Conservation (phyloP, 1,140 invertebrate genomes). For the Brachionus asplanchnoidis region DNA sequence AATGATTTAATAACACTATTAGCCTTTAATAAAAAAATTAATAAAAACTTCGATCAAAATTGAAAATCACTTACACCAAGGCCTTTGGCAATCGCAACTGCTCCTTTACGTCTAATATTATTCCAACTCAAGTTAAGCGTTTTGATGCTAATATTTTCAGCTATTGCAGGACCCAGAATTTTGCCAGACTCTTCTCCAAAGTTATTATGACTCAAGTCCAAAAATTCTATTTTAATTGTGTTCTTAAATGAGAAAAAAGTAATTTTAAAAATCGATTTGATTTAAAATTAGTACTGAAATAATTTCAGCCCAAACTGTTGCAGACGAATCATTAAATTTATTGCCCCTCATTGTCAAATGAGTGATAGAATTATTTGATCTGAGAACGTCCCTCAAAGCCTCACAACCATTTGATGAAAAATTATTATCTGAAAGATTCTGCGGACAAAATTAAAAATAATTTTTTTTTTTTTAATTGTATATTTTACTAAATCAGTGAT, state of each 20-base stretch:
- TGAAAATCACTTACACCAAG: slow-evolving; percentile 48
- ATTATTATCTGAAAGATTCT: slow-evolving; percentile 40
- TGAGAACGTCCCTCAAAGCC: not conserved
- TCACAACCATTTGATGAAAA: slow-evolving; percentile 17
- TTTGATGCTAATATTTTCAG: slow-evolving; percentile 53
- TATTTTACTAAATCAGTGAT: slow-evolving; percentile 48
- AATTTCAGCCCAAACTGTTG: slow-evolving; percentile 29
- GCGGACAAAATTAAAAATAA: not conserved
- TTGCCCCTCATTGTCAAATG: slow-evolving; percentile 18
- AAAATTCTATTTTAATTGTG: slow-evolving; percentile 35
- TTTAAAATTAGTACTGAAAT: not conserved
- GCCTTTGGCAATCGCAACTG: slow-evolving; percentile 52
- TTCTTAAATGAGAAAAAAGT: not conserved
- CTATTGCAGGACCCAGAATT: slow-evolving; percentile 47
- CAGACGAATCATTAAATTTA: slow-evolving; percentile 15
- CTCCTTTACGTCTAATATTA: slow-evolving; percentile 52
- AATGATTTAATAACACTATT: slow-evolving; percentile 45
- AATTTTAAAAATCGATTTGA: not conserved
- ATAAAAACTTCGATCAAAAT: not conserved
- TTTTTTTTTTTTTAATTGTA: not conserved
- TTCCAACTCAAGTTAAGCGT: slow-evolving; percentile 57
- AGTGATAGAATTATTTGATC: slow-evolving; percentile 18
- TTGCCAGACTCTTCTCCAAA: slow-evolving; percentile 36
- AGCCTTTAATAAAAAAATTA: not conserved
- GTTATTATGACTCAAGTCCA: slow-evolving; percentile 39